phyloP scores from a whole-genome alignment of 37 sponge, comb jelly and placozoan species.

The Halichondria panicea region DNA sequence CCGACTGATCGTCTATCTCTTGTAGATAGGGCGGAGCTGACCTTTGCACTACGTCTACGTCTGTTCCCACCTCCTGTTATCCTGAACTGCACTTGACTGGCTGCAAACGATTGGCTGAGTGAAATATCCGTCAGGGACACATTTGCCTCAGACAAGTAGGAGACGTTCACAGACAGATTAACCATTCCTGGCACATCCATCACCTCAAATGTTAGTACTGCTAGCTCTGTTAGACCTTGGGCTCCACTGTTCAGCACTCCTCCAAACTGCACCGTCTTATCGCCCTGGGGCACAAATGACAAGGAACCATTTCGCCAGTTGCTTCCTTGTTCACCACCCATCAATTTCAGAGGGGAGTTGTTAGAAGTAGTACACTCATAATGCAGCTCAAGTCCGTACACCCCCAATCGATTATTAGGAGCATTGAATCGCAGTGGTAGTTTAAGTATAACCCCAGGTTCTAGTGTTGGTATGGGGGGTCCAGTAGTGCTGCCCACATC shows the following conservation, averaged over 20 bases:
- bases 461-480: constrained; percentile 13
- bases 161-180: constrained; percentile 19
- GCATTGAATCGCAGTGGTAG: constrained; percentile 45
- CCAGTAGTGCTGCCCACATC: constrained; percentile 38
- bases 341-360: constrained; percentile 11
- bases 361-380: constrained; percentile 10
- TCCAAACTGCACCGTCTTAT: no score
- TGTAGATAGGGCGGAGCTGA: no score
- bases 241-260: constrained; percentile 49
- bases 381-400: constrained; percentile 24
- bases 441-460: neutral
- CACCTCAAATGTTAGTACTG: constrained; percentile 28
- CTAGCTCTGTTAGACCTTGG: constrained; percentile 21
- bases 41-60: neutral
- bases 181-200: neutral
- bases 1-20: neutral
- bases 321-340: constrained; percentile 11
- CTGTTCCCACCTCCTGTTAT: neutral
- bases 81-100: constrained; percentile 17
- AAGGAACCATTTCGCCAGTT: constrained; percentile 53
- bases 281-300: neutral
- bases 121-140: neutral
- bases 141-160: constrained; percentile 13
- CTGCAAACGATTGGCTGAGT: neutral
- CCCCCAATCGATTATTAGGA: constrained; percentile 22